Conservation (phyloP, 2,888 invertebrate genomes). For the Parelbella ahira region DNA sequence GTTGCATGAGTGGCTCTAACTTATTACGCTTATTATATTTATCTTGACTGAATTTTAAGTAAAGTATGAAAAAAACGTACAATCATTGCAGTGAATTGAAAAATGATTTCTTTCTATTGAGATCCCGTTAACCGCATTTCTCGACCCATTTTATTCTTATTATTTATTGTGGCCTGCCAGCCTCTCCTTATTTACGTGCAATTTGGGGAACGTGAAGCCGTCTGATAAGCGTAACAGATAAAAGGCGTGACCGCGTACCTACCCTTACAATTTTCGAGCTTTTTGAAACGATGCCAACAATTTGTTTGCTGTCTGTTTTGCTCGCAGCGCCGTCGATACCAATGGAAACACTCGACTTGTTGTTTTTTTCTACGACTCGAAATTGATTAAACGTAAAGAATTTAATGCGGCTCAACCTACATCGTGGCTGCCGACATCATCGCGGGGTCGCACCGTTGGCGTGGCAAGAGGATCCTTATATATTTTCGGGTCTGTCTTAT, state of each 20-base stretch:
- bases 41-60: too few relatives aligned
- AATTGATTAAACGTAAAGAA: conserved; percentile 73
- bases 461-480: conserved; percentile 56
- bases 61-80: not conserved
- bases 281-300: conserved; percentile 73
- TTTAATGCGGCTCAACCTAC: conserved; percentile 61
- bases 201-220: conserved; percentile 48
- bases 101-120: conserved; percentile 22
- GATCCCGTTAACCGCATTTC: conserved; percentile 46
- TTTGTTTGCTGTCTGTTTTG: conserved; percentile 67
- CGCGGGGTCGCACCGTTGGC: conserved; percentile 52
- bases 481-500: conserved; percentile 53
- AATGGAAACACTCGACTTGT: conserved; percentile 60
- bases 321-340: conserved; percentile 55
- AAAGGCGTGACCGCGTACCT: conserved; percentile 69
- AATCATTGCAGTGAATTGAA: not conserved
- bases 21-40: too few relatives aligned
- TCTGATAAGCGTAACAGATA: conserved; percentile 73
- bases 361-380: conserved; percentile 40
- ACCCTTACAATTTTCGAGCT: conserved; percentile 64
- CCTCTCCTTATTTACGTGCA: conserved; percentile 60
- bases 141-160: conserved; percentile 40
- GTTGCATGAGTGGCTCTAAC: too few relatives aligned
- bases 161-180: conserved; percentile 51
- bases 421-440: conserved; percentile 32